Evolutionary conservation across 2,888 invertebrate genomes (phyloP), one percentile per base, ranked within the genome.

Genomic region (Ariolimax columbianus): DNA sequence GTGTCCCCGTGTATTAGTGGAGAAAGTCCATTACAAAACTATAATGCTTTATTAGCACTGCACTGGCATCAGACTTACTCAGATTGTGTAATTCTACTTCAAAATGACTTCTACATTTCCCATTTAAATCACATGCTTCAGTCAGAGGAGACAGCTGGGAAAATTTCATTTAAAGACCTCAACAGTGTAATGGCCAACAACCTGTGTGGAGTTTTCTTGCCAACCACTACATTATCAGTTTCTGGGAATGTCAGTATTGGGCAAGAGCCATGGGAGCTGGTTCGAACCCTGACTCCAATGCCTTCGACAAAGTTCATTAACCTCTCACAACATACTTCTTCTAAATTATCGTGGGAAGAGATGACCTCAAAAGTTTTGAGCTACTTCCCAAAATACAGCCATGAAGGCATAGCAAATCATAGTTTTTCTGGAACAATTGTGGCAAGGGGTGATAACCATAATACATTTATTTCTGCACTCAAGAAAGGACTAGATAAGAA

Each of bases 1-100:
- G 91, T 93, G 78, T 91, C 92, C 9, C 93, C 94, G 3, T 91
- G 91, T 89, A 86, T 85, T 38, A 90, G 90, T 82, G 94, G 94
- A 38, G 94, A 94, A 83, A 93, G 92, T 86, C 93, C 94, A 0
- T 88, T 94, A 43, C 94, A 94, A 83, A 91, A 93, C 86, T 94
- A 93, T 87, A 94, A 94, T 86, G 87, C 91, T 11, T 84, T 93
- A 40, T 87, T 94, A 23, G 89, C 92, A 51, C 87, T 93, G 47
- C 88, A 92, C 23, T 87, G 88, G 23, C 88, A 93, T n/a, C 92
- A 93, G 81, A 92, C 90, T 91, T 93, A 89, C 33, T 26, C 77
- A n/a, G 85, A 85, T 43, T 36, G 82, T 38, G 43, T 82, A 14
- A 75, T 85, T 36, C 59, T 85, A 40, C 82, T 85, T n/a, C 82